Percentiles rank a stretch among this genome's conserved stretches.
phyloP scores from a whole-genome alignment of 2,888 invertebrate genomes.

The Neria commutata region DNA sequence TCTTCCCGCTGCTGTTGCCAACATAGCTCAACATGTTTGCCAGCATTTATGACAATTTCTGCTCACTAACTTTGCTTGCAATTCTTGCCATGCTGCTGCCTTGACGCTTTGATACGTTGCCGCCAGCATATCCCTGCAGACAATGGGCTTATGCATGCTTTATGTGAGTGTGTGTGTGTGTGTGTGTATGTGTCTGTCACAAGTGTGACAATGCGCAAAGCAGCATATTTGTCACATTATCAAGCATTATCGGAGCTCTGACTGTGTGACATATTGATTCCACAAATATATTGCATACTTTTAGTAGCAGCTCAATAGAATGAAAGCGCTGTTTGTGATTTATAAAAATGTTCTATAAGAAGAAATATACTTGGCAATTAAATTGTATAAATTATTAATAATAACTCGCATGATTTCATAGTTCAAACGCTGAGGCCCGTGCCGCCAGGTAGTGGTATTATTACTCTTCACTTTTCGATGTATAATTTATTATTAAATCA shows the following conservation, averaged over 20 bases:
- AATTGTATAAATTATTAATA: no score
- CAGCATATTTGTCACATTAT: constrained; percentile 5
- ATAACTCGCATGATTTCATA: no score
- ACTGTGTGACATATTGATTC: not conserved
- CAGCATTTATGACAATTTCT: constrained; percentile 8
- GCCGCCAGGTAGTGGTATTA: no score
- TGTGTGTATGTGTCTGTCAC: constrained; percentile 4
- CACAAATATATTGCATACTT: not conserved
- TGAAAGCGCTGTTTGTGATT: no score
- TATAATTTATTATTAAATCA: no score
- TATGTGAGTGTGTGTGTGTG: not conserved
- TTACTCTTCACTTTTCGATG: no score
- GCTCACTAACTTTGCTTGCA: no score
- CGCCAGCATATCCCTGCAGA: not conserved
- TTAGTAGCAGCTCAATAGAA: no score
- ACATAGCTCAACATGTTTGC: constrained; percentile 6
- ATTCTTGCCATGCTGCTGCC: not conserved
- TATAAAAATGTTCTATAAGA: no score
- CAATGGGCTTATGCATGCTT: not conserved
- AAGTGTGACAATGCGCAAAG: constrained; percentile 9
- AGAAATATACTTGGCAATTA: no score
- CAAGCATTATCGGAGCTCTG: not conserved
- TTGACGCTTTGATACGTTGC: not conserved
- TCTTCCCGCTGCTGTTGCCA: not conserved
- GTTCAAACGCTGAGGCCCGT: no score